Evolutionary conservation across 2,888 invertebrate genomes (phyloP).

Genomic region (Erebia ligea): DNA sequence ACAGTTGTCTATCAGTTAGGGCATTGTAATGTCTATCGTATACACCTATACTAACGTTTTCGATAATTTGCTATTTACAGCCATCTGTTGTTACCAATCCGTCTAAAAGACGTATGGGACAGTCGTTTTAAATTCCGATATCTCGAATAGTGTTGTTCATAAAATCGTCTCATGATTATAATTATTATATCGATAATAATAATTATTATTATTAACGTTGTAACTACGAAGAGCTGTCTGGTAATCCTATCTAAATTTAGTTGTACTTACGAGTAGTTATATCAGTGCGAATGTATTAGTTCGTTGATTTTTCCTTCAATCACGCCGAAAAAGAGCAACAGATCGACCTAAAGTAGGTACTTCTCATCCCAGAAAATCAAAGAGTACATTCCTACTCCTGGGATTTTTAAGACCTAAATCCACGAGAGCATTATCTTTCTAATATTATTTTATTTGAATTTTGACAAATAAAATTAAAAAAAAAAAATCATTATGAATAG

Average conservation of each 20-base stretch:
- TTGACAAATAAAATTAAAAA: too few species aligned
- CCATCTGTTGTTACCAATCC: slow-evolving; percentile 18
- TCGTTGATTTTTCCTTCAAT: too few species aligned
- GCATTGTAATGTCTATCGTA: neutral
- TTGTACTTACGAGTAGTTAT: neutral
- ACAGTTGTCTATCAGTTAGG: too few species aligned
- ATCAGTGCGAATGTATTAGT: too few species aligned
- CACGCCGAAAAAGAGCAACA: too few species aligned
- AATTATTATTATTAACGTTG: neutral
- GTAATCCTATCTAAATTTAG: neutral
- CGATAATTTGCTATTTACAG: slow-evolving; percentile 8
- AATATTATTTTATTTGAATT: too few species aligned
- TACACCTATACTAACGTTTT: neutral
- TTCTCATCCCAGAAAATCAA: too few species aligned
- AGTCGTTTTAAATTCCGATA: slow-evolving; percentile 16
- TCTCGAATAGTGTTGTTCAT: slow-evolving; percentile 14
- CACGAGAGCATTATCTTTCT: too few species aligned
- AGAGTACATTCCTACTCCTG: too few species aligned
- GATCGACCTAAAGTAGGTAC: too few species aligned
- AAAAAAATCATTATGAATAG: neutral
- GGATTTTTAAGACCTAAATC: too few species aligned
- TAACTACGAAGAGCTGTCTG: neutral
- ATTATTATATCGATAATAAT: slow-evolving; percentile 5
- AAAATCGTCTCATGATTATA: neutral
- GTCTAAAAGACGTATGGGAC: slow-evolving; percentile 9